Percentiles rank a stretch among this genome's conserved stretches.
phyloP scores from a whole-genome alignment of 2,113 vertebrate genomes.

The Crocuta crocuta region DNA sequence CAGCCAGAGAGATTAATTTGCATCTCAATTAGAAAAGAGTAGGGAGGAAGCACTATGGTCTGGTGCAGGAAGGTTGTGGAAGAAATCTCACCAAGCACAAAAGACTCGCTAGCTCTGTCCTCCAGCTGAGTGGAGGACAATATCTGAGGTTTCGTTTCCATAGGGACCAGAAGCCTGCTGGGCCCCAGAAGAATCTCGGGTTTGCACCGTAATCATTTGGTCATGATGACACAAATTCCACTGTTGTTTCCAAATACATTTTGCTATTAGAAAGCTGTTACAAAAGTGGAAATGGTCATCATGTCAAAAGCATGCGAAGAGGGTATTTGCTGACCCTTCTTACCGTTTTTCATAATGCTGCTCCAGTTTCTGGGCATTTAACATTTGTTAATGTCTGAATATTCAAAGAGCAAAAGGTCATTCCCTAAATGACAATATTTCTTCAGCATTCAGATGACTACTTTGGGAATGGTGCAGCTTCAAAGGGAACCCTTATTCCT shows the following conservation, averaged over 20 bases:
- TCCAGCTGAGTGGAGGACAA: slow-evolving; percentile 90
- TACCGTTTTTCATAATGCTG: not conserved
- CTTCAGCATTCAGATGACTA: slow-evolving; percentile 59
- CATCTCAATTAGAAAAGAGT: slow-evolving; percentile 95
- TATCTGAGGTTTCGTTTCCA: slow-evolving; percentile 91
- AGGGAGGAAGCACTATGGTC: slow-evolving; percentile 88
- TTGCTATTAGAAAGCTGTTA: slow-evolving; percentile 75
- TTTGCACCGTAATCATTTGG: slow-evolving; percentile 86
- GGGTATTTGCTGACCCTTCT: not conserved
- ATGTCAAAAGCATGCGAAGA: not conserved
- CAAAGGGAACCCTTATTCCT: slow-evolving; percentile 40
- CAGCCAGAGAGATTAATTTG: slow-evolving; percentile 97
- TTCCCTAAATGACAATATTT: slow-evolving; percentile 63
- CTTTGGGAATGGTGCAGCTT: slow-evolving; percentile 42
- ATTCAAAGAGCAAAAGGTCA: slow-evolving; percentile 53
- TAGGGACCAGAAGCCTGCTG: slow-evolving; percentile 91
- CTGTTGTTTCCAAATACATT: slow-evolving; percentile 80
- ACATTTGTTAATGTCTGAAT: slow-evolving; percentile 40
- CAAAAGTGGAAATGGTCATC: slow-evolving; percentile 57
- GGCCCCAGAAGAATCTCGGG: slow-evolving; percentile 85
- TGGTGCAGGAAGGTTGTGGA: slow-evolving; percentile 89
- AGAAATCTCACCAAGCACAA: slow-evolving; percentile 93
- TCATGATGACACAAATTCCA: slow-evolving; percentile 88
- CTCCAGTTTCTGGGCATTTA: slow-evolving; percentile 35
- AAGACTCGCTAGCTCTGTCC: slow-evolving; percentile 88